A percentile compares a stretch with the other conserved stretches of the same genome.
phyloP scores from a whole-genome alignment of 64 coral and sea anemone genomes.

The Pocillopora verrucosa region DNA sequence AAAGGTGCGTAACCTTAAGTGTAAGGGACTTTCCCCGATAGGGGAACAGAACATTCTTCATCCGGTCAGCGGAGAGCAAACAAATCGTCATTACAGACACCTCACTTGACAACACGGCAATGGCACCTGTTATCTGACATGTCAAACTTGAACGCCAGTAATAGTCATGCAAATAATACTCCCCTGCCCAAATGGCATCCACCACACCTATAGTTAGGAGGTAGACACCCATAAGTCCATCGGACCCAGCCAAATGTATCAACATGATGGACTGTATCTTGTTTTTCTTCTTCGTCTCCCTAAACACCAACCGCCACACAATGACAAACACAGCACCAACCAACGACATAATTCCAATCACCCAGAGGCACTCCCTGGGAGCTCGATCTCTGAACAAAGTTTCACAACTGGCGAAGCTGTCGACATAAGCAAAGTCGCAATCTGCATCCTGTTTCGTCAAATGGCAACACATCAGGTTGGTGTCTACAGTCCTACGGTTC shows the following conservation, averaged over 20 bases:
- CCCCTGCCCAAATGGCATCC: conserved; percentile 12
- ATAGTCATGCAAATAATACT: conserved; percentile 34
- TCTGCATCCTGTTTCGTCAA: background rate
- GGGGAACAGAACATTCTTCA: background rate
- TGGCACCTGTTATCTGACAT: conserved; percentile 16
- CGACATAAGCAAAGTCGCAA: background rate
- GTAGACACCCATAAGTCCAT: conserved; percentile 42
- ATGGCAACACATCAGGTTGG: background rate
- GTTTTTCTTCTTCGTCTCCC: background rate
- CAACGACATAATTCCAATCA: conserved; percentile 10
- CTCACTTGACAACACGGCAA: background rate
- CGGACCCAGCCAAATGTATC: conserved; percentile 7
- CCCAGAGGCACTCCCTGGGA: background rate
- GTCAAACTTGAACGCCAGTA: conserved; percentile 2
- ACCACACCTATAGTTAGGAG: background rate
- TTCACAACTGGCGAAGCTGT: conserved; percentile 12
- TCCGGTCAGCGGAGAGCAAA: background rate
- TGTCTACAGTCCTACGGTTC: background rate
- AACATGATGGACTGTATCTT: conserved; percentile 6
- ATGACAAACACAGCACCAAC: conserved; percentile 2
- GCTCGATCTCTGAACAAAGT: background rate
- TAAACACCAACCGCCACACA: background rate
- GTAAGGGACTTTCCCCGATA: background rate
- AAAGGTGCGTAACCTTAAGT: background rate
- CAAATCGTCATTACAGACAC: background rate